phyloP scores from a whole-genome alignment of 2,888 invertebrate species.

The Pemphredon lugubris region DNA sequence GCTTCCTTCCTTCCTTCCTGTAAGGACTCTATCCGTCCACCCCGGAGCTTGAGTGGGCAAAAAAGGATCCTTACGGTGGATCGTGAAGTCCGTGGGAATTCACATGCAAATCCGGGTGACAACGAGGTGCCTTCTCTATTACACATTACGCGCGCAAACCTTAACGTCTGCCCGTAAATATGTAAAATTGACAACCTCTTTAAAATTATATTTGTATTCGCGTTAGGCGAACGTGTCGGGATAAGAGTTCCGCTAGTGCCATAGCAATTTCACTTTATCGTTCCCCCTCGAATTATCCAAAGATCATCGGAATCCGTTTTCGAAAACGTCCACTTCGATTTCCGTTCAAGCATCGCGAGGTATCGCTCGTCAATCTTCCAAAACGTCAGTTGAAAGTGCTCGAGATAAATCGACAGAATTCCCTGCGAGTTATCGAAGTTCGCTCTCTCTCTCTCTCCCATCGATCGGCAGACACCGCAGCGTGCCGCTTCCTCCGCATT shows the following conservation, averaged over 20 bases:
- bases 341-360: slow-evolving; percentile 21
- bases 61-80: slow-evolving; percentile 45
- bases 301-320: not conserved
- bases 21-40: slow-evolving; percentile 21
- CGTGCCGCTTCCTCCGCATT: slow-evolving; percentile 22
- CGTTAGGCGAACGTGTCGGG: no score
- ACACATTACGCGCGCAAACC: slow-evolving; percentile 28
- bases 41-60: slow-evolving; percentile 32
- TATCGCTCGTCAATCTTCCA: slow-evolving; percentile 39
- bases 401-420: slow-evolving; percentile 48
- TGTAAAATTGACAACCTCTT: slow-evolving; percentile 36
- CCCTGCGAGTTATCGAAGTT: slow-evolving; percentile 41
- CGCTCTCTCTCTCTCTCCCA: slow-evolving; percentile 28
- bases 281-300: not conserved
- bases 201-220: not conserved
- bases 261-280: not conserved
- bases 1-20: slow-evolving; percentile 55
- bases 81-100: slow-evolving; percentile 58
- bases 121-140: slow-evolving; percentile 49
- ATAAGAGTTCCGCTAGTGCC: no score
- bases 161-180: slow-evolving; percentile 49
- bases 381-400: slow-evolving; percentile 45
- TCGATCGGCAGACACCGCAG: slow-evolving; percentile 38
- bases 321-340: slow-evolving; percentile 14
- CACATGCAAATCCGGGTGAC: slow-evolving; percentile 63